Base-by-base conservation (phyloP, 2,113 vertebrate species). In the Caracal caracal region DNA sequence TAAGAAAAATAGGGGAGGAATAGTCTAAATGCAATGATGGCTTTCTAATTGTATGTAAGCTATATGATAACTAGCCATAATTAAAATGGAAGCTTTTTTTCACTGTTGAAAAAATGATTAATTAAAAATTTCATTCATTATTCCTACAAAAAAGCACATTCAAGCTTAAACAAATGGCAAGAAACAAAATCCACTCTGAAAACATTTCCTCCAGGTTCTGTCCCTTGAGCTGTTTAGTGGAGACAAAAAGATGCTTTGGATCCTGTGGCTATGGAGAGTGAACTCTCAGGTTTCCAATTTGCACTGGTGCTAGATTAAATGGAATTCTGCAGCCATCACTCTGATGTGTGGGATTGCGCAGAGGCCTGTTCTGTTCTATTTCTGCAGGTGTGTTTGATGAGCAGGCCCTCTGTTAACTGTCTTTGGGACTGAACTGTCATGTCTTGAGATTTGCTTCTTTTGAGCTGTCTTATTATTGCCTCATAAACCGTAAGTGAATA, bases 401-500 rank as follows among this genome's bases (percentile, higher is more conserved):
- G 96, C 80, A 95, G 91, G 87, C 89, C 81, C 71, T 96, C 95
- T 47, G 88, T 95, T 95, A 93, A 70, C 37, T 61, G 88, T 71
- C 61, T 59, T 11, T 2, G 30, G 59, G 94, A 86, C 40, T 61
- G 80, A 98, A 37, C 49, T 83, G 93, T 92, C 92, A n/a, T 76
- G 26, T 92, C 24, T 80, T 66, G 93, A 97, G 91, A 85, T 83
- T 88, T 90, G 73, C 94, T 96, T 95, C 96, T 97, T 97, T 94
- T 33, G 3, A 88, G 73, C 85, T 33, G 1, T 92, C 78, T 97
- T 84, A 80, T 92, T 7, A 1, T 86, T 97, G 79, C 97, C 96
- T 96, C 96, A 93, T 97, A 98, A 98, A 97, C 96, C 33, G 73
- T 68, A 88, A 97, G 93, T 88, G 96, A 98, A 91, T 70, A 88